Base-by-base conservation (phyloP, 2,797 vertebrate genomes). In the Betta splendens region DNA sequence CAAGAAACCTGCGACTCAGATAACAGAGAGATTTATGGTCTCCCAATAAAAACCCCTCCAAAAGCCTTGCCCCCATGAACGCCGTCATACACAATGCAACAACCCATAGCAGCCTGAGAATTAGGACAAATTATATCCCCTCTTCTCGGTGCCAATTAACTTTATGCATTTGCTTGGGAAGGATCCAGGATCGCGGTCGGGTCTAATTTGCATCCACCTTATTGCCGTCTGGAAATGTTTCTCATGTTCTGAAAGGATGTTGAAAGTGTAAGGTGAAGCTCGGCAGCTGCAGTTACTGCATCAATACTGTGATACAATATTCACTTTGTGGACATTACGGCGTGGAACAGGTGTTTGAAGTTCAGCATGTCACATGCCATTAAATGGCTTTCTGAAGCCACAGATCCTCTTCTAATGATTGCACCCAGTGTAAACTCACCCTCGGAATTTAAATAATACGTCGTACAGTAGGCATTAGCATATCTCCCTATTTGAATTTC, bases 141-240 rank as follows among this genome's bases (percentile, higher is more conserved):
- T 51, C 57, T 65, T 76, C 61, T 64, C 38, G 66, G 40, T 69
- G 48, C 71, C 77, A 80, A 84, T 89, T 86, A 86, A 79, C 74
- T 81, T 80, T 80, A 85, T 81, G 79, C 76, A 80, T 88, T 85
- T 72, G 65, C 67, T 86, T 84, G 79, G 78, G 60, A 69, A 43
- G 31, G 51, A 58, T 81, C 83, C 85, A 86, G 71, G 31, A 57
- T 57, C 48, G 61, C 48, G 58, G 69, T 70, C 50, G 18, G 58
- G 72, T 76, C 51, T 74, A 36, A 85, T 81, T 64, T 71, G 70
- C 56, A 69, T 83, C 66, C 59, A 54, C 58, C 54, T 69, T 62
- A 56, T 53, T 72, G 65, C 60, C n/a, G 29, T 48, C 62, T 49
- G 47, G 50, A 65, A 78, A 69, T 44, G 50, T 66, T 81, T 69